Base-by-base conservation (phyloP, 2,888 invertebrate genomes). In the Drosophila mimica region DNA sequence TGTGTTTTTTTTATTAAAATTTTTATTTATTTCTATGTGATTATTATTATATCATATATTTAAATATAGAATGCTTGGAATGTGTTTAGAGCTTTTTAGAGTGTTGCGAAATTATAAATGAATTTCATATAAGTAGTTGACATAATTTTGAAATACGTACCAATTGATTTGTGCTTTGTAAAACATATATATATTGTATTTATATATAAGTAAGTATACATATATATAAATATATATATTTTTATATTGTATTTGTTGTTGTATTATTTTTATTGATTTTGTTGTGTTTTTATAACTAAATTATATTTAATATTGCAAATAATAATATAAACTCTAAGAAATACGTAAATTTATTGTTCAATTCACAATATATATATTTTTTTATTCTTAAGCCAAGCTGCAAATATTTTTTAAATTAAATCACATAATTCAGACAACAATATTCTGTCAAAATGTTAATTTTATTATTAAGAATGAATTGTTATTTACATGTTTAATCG, bases 91-190 rank as follows among this genome's bases (percentile, higher is more conserved):
- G 67, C 36, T 63, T 81, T 62, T 64, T 30, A 59, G 31, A 62
- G 46, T 53, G 53, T 75, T 62, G 48, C 63, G 36, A 82, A 88
- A 89, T 79, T 20, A 88, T 64, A 90, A 79, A 30, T 64, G 51
- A 71, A 74, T 71, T 77, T 48, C 64, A 78, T 81, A 81, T 54
- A 78, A 81, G 75, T 69, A 80, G 63, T 76, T 76, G 59, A 79
- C 76, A 63, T 76, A 92, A 92, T 92, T 92, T 92, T 88, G 88
- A 91, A 89, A 91, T 91, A 91, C 91, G 74, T 91, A 91, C 91
- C 91, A 91, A 92, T 91, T 82, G 79, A 65, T 87, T 83, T 84
- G 88, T 85, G 92, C 91, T 92, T 83, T 86, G 69, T 83, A 64
- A 75, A 86, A 75, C 64, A 76, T 77, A 82, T 62, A 74, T 74